Evolutionary conservation across 2,797 vertebrate genomes (phyloP), one percentile per base, ranked within the genome.

Genomic region (Heliangelus exortis): DNA sequence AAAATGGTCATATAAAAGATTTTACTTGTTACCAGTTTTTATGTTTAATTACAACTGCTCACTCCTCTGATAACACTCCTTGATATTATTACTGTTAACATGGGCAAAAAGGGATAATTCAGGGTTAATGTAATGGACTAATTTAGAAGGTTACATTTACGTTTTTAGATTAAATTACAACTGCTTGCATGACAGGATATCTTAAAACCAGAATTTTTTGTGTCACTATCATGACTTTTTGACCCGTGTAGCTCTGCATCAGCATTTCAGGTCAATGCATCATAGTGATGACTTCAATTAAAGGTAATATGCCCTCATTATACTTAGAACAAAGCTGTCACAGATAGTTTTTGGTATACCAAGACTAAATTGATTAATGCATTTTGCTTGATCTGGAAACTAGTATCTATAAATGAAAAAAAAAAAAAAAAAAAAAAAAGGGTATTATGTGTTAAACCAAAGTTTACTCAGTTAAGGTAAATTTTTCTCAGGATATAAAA

Each of bases 231-330:
- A 39, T 83, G 73, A 68, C 71, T 94, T 92, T 83, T 91, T 85
- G 45, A 83, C 62, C 10, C 14, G 45, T 94, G 67, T 45, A 86
- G 39, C 67, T 74, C 58, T 91, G 13, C 36, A 71, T 95, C 84
- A 95, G 43, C 39, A 84, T 63, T 81, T 75, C 34, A 53, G 41
- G 34, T 96, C 63, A 86, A 91, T 80, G 57, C 15, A 66, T 92
- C 57, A 79, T 63, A 85, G 47, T 67, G 48, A 81, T 85, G 31
- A 72, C 59, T 84, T 97, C 66, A 93, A 50, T 94, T 96, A 95
- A 91, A 94, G 72, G 78, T 62, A 84, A 33, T 75, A 39, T 59
- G 28, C 53, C 48, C 17, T 92, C 84, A 90, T 92, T 95, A 95
- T 87, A 29, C 57, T 92, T 80, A 87, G 48, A 95, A 76, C 16